These are phyloP conservation scores for Pseudobourletiella spinata DNA, from an alignment of 1,140 invertebrate species.

Conservation along the genomic window DNA sequence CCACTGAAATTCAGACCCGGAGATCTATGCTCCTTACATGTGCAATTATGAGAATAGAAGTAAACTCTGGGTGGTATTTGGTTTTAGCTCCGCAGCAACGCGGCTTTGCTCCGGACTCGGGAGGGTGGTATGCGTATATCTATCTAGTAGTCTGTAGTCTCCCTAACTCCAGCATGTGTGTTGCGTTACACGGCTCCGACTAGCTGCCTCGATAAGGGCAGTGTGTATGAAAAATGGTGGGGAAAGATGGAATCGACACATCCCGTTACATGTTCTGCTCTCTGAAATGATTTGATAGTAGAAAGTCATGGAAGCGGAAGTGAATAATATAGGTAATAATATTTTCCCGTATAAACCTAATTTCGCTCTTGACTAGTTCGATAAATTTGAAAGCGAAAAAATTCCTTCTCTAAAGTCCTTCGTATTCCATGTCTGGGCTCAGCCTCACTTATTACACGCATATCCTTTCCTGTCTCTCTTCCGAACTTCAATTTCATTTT, in stretches of 20 bases:
- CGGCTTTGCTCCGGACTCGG: neutral
- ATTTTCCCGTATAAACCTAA: constrained; percentile 31
- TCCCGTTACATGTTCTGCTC: constrained; percentile 6
- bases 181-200: neutral
- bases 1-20: neutral
- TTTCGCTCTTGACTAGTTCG: constrained; percentile 34
- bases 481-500: neutral
- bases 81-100: neutral
- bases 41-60: neutral
- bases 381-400: constrained; percentile 29
- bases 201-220: neutral
- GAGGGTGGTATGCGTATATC: neutral
- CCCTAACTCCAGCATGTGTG: no score
- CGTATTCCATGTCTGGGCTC: neutral
- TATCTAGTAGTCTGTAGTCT: no score
- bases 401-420: constrained; percentile 8
- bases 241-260: constrained; percentile 7
- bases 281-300: constrained; percentile 11
- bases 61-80: neutral
- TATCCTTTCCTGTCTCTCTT: neutral
- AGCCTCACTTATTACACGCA: neutral
- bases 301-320: constrained; percentile 30
- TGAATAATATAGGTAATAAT: constrained; percentile 35
- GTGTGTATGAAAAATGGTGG: constrained; percentile 7
- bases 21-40: neutral